Evolutionary conservation across 30 jellyfish, hydroid and myxozoan genomes (phyloP).

Genomic region (Aurelia sp.): DNA sequence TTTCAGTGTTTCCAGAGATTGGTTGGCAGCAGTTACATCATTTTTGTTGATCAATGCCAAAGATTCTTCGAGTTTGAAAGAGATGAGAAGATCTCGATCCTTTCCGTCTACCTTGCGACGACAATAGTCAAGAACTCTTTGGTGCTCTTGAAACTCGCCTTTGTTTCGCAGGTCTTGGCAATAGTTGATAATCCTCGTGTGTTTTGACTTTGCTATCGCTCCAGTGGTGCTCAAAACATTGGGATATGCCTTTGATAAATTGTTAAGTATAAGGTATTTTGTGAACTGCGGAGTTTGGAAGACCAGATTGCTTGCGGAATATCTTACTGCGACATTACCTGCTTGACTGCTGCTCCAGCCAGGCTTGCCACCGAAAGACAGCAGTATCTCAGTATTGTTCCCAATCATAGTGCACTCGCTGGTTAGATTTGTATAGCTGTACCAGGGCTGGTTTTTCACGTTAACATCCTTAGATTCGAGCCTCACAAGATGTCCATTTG

Average conservation of each 20-base stretch:
- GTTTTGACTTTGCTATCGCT: conserved; percentile 1
- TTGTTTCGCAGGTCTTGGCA: conserved; percentile 14
- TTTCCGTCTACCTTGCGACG: background rate
- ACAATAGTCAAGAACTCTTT: background rate
- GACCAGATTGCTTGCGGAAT: too few species aligned
- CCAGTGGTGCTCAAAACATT: conserved; percentile 8
- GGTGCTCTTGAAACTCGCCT: conserved; percentile 13
- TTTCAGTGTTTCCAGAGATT: background rate
- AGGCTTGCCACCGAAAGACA: too few species aligned
- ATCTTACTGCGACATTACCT: too few species aligned
- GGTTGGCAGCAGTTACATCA: background rate
- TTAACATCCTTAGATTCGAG: too few species aligned
- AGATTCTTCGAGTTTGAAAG: conserved; percentile 1
- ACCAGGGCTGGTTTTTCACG: too few species aligned
- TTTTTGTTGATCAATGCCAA: conserved; percentile 3
- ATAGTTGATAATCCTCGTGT: background rate
- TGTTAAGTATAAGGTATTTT: background rate
- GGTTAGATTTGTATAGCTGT: too few species aligned
- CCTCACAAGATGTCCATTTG: too few species aligned
- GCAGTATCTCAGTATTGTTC: too few species aligned
- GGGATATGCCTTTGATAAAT: background rate
- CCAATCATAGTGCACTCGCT: too few species aligned
- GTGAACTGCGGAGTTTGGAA: background rate
- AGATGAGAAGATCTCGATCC: background rate
- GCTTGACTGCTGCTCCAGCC: too few species aligned